These are phyloP conservation scores for Mesorhabditis sp. DNA, from an alignment of 2,888 invertebrate species.

Conservation along the genomic window DNA sequence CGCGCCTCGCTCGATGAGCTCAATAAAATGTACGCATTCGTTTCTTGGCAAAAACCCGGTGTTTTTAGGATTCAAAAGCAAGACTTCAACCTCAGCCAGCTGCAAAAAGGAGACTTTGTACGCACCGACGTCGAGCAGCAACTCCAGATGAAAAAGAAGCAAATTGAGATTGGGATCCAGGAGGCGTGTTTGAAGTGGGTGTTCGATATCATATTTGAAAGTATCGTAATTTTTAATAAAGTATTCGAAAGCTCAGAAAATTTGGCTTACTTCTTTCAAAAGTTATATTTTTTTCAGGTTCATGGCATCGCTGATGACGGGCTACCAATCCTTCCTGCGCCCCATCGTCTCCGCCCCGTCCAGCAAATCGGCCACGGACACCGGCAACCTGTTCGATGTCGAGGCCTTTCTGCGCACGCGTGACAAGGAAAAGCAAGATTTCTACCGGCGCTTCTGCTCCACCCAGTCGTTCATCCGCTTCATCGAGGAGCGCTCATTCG, in stretches of 20 bases:
- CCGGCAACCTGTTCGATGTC: slow-evolving; percentile 87
- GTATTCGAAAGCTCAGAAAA: background rate
- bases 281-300: slow-evolving; percentile 28
- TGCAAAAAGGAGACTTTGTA: slow-evolving; percentile 65
- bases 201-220: background rate
- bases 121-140: slow-evolving; percentile 44
- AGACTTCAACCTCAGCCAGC: slow-evolving; percentile 15
- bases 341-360: slow-evolving; percentile 69
- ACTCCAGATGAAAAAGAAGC: slow-evolving; percentile 62
- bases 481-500: slow-evolving; percentile 96
- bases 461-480: slow-evolving; percentile 69
- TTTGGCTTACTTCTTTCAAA: background rate
- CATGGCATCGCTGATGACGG: slow-evolving; percentile 50
- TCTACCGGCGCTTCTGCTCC: slow-evolving; percentile 31
- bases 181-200: slow-evolving; percentile 89
- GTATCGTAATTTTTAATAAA: background rate
- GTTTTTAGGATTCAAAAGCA: slow-evolving; percentile 10
- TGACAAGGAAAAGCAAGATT: background rate
- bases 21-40: slow-evolving; percentile 15
- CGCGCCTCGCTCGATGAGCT: slow-evolving; percentile 75
- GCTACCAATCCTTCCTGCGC: slow-evolving; percentile 60
- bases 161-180: slow-evolving; percentile 86
- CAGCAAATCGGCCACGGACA: slow-evolving; percentile 82
- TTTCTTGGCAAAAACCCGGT: background rate
- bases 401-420: slow-evolving; percentile 73